A percentile compares a stretch with the other conserved stretches of the same genome.
These are phyloP conservation scores for Anguilla megastoma DNA, from an alignment of 2,797 vertebrate genomes.

Conservation along the genomic window DNA sequence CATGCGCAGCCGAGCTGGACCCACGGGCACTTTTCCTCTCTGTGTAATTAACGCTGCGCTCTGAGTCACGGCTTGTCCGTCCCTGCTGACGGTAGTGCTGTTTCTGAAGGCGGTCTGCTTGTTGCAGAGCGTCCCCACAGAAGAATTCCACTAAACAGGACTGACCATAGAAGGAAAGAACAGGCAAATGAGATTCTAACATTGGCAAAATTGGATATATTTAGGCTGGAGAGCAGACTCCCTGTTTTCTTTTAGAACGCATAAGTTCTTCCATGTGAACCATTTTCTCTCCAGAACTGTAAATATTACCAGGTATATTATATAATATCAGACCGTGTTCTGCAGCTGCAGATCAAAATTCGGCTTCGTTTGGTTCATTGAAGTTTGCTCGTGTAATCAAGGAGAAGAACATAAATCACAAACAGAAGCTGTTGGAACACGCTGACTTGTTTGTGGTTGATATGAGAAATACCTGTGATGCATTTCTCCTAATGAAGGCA, in stretches of 20 bases:
- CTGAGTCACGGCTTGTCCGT: not conserved
- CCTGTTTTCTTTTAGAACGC: not conserved
- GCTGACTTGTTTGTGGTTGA: not conserved
- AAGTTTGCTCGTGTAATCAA: constrained; percentile 20
- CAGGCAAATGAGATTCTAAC: not conserved
- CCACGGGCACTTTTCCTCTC: constrained; percentile 30
- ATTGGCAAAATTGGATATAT: not conserved
- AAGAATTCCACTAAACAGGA: not conserved
- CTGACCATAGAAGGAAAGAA: constrained; percentile 9
- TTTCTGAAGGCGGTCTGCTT: not conserved
- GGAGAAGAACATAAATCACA: not conserved
- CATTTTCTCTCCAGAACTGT: not conserved
- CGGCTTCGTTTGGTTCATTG: constrained; percentile 10
- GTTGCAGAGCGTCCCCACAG: not conserved
- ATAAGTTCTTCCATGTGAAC: not conserved
- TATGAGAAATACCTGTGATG: not conserved
- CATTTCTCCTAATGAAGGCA: not conserved
- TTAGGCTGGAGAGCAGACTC: not conserved
- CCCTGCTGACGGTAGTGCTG: not conserved
- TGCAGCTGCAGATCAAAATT: not conserved
- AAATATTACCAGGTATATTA: constrained; percentile 26
- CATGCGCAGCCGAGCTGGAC: not conserved
- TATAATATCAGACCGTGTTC: constrained; percentile 10
- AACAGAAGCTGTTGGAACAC: not conserved
- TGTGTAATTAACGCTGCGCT: constrained; percentile 35